A percentile compares a stretch with the other conserved stretches of the same genome.
phyloP scores from a whole-genome alignment of 2,888 invertebrate species.

The Gisinianus flammeolus region DNA sequence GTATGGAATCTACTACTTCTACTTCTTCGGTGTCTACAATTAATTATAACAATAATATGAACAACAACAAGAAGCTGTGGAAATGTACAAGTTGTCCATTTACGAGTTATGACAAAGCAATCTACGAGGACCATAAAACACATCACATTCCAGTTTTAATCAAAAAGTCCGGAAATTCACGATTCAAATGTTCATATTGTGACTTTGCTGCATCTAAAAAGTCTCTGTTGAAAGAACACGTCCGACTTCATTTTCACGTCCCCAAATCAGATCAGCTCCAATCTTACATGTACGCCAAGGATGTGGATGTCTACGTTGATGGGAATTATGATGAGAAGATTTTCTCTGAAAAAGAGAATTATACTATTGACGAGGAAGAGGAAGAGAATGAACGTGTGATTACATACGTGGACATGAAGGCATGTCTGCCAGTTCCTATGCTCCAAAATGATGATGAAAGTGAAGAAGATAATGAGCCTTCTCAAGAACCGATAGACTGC shows the following conservation, averaged over 20 bases:
- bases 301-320: conserved; percentile 37
- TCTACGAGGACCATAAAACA: conserved; percentile 69
- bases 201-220: conserved; percentile 79
- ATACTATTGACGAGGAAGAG: conserved; percentile 21
- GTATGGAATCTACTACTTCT: too few relatives aligned
- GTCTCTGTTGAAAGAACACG: conserved; percentile 78
- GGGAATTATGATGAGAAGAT: conserved; percentile 41
- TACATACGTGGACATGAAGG: conserved; percentile 31
- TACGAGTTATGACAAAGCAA: conserved; percentile 71
- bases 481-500: conserved; percentile 35
- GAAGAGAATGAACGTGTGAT: not conserved
- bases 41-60: not conserved
- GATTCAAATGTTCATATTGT: conserved; percentile 78
- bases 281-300: conserved; percentile 34
- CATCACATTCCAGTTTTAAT: not conserved
- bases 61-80: not conserved
- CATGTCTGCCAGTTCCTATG: conserved; percentile 18
- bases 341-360: conserved; percentile 42
- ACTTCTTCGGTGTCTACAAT: not conserved
- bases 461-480: conserved; percentile 6
- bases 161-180: not conserved
- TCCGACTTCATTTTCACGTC: conserved; percentile 73
- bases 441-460: not conserved
- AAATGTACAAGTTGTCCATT: conserved; percentile 80
- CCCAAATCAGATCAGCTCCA: conserved; percentile 23